Evolutionary conservation across 2,888 invertebrate genomes (phyloP), one percentile per base, ranked within the genome.

Genomic region (Drosophila mayaguana): DNA sequence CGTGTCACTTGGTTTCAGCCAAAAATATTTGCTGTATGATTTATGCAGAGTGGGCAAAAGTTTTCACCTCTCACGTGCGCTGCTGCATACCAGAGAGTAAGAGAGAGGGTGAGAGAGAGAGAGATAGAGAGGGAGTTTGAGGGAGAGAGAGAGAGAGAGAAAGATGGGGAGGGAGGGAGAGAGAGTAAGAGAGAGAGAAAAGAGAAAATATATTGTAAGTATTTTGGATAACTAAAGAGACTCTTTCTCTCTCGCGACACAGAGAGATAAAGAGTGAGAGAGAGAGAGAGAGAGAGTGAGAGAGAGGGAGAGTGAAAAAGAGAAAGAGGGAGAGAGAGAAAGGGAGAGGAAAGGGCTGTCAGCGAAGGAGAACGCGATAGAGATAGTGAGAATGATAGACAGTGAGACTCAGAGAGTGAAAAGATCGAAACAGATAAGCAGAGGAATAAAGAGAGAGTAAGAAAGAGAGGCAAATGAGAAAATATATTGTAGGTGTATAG

Each of bases 31-130:
- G 1, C 25, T 4, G 25, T 45, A 77, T 77, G 78, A 77, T 77
- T 75, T 77, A 75, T 75, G 68, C 60, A 57, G 43, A 57, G 36
- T 61, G 48, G 18, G 40, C 42, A 18, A 76, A 61, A 75, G 71
- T 63, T 71, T 16, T 42, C 50, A 18, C 18, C 32, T 42, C 20
- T 38, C 38, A 25, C 25, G 25, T 50, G 50, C 1, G 50, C 1
- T 2, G 3, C 8, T 1, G 22, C n/a, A n/a, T n/a, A n/a, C n/a
- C n/a, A 4, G 4, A 14, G 3, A 4, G 28, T 28, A 1, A 11
- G 28, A 5, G 25, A 3, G 25, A 46, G 46, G 9, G 25, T 16
- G 20, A 5, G 2, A 20, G 12, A 6, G 43, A 6, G 6, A 20
- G 12, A 20, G 1, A 18, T 1, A 18, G 11, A 18, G 42, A 9